Evolutionary conservation across 2,797 vertebrate species (phyloP), one percentile per base, ranked within the genome.

Genomic region (Chrosomus eos): DNA sequence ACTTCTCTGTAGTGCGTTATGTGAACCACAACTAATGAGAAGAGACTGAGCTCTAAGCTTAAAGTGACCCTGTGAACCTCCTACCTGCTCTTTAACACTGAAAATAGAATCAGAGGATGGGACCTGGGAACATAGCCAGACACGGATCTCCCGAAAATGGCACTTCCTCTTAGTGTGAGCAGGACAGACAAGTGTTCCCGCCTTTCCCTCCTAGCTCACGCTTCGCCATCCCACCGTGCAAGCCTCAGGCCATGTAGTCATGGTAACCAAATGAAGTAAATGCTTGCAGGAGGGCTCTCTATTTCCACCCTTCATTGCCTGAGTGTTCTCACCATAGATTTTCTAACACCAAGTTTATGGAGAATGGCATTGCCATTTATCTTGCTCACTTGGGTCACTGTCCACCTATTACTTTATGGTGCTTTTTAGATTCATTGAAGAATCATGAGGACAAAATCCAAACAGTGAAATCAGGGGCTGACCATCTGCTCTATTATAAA

Each of bases 181-280:
- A 79, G 89, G 88, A 88, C 75, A 91, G 87, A 83, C 73, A 36
- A 89, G 87, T 73, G 73, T 64, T 77, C 70, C 82, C 36, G 58
- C 62, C 71, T 60, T 48, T 85, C 53, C n/a, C 66, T 81, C 66
- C 23, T 70, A 36, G 64, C 93, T 87, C 90, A 92, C 87, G 92
- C 93, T 91, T 93, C 90, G 78, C 81, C 90, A 86, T 94, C 94
- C 92, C 90, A 94, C 90, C 92, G 92, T 90, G 88, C 90, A 26
- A 91, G 92, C 94, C 93, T 93, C 93, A 83, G 91, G 95, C 93
- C 93, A 93, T 94, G 95, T 96, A 91, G 87, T 93, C 94, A 94
- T 96, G 95, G 89, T 93, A 94, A 96, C 95, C 90, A 90, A 92
- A 94, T 93, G 93, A 95, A 92, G 94, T 94, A 88, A 94, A 94